Conservation (phyloP, 1,140 invertebrate genomes). For the Gryllus bimaculatus region DNA sequence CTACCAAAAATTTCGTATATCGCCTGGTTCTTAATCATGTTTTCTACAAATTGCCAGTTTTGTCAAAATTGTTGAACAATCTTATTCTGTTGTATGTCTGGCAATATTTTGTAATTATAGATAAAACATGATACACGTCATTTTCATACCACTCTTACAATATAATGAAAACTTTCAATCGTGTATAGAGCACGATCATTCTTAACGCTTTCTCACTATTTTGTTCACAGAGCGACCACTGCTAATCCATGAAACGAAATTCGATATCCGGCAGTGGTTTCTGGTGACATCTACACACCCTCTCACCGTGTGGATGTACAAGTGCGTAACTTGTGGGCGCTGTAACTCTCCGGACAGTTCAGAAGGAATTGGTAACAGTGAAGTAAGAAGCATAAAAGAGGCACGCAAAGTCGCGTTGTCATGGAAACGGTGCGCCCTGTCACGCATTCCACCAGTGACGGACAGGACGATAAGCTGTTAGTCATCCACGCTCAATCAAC, state of each 20-base stretch:
- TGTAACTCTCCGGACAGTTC: background rate
- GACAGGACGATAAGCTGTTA: background rate
- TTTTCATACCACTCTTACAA: background rate
- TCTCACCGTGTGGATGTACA: conserved; percentile 87
- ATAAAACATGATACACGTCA: too few species aligned
- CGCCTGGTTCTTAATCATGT: too few species aligned
- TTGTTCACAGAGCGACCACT: conserved; percentile 63
- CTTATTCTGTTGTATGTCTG: too few species aligned
- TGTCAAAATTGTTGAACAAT: too few species aligned
- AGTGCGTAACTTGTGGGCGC: conserved; percentile 39
- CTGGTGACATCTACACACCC: conserved; percentile 82
- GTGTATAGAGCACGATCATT: background rate
- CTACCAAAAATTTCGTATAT: too few species aligned
- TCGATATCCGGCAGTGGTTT: conserved; percentile 91
- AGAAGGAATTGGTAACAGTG: background rate
- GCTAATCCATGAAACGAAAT: conserved; percentile 83
- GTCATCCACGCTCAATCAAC: background rate
- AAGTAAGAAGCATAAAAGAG: background rate
- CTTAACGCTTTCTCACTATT: conserved; percentile 13
- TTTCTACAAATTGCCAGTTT: too few species aligned
- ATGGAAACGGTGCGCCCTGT: background rate
- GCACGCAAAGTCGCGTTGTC: background rate
- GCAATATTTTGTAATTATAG: too few species aligned
- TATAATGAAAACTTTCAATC: background rate
- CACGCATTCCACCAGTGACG: background rate